Percentiles rank a stretch among this genome's conserved stretches.
phyloP scores from a whole-genome alignment of 2,888 invertebrate species.

The Argynnis bischoffii region DNA sequence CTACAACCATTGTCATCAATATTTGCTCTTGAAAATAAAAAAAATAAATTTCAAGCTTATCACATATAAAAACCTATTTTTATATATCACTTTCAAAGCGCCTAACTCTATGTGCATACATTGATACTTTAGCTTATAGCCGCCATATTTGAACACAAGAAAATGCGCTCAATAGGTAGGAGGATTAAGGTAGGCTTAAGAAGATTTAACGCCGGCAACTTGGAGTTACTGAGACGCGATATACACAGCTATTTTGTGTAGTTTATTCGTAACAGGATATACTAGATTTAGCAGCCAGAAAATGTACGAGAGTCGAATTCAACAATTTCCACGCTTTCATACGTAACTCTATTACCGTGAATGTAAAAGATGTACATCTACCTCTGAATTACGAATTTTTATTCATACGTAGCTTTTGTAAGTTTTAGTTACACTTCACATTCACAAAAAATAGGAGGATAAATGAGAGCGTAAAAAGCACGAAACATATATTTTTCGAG shows the following conservation, averaged over 20 bases:
- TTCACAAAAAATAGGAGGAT: conserved; percentile 17
- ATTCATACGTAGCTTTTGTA: conserved; percentile 36
- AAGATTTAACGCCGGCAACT: conserved; percentile 47
- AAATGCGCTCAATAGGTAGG: conserved; percentile 41
- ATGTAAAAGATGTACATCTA: conserved; percentile 39
- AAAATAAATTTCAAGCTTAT: too few relatives aligned
- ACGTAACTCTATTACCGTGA: conserved; percentile 42
- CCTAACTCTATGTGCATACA: conserved; percentile 11
- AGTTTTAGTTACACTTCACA: conserved; percentile 31
- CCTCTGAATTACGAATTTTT: conserved; percentile 42
- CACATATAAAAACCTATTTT: background rate
- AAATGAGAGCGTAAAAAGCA: conserved; percentile 10
- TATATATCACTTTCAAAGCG: background rate
- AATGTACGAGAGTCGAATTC: conserved; percentile 45
- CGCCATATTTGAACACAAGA: conserved; percentile 36
- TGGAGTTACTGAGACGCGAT: conserved; percentile 46
- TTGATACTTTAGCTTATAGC: conserved; percentile 28
- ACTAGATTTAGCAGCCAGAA: conserved; percentile 44
- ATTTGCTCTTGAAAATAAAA: too few relatives aligned
- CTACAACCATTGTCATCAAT: too few relatives aligned
- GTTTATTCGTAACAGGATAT: conserved; percentile 48
- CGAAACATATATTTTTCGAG: conserved; percentile 1
- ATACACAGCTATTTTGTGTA: conserved; percentile 44
- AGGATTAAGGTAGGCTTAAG: conserved; percentile 50
- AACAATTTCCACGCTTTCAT: conserved; percentile 44